A percentile compares a stretch with the other conserved stretches of the same genome.
These are phyloP conservation scores for Phoxinus dragarum DNA, from an alignment of 2,797 vertebrate genomes.

Conservation along the genomic window DNA sequence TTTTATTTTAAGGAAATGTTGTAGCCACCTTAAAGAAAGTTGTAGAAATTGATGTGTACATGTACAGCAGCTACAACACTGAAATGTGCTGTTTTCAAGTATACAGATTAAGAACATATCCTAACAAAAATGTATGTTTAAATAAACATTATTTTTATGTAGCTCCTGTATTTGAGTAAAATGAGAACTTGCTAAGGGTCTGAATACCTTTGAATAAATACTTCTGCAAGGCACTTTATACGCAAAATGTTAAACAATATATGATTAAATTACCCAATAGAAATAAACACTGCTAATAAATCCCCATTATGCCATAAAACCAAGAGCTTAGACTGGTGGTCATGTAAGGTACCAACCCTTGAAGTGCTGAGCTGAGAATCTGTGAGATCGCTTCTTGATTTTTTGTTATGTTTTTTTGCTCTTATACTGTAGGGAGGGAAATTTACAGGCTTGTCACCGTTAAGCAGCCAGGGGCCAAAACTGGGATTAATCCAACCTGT, in stretches of 20 bases:
- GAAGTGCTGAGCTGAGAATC: slow-evolving; percentile 74
- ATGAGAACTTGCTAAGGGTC: not conserved
- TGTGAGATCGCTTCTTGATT: slow-evolving; percentile 65
- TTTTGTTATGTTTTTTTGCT: slow-evolving; percentile 35
- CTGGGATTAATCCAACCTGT: slow-evolving; percentile 74
- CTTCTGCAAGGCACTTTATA: not conserved
- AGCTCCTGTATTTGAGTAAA: not conserved
- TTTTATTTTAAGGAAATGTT: not conserved
- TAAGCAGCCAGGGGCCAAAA: slow-evolving; percentile 71
- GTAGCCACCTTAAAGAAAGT: not conserved
- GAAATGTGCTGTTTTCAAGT: no score
- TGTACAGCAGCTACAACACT: not conserved
- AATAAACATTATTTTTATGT: no score
- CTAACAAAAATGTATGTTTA: no score
- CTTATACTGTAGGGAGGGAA: slow-evolving; percentile 66
- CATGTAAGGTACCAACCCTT: slow-evolving; percentile 67
- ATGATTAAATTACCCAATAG: not conserved
- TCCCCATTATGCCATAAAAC: not conserved
- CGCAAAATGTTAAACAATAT: not conserved
- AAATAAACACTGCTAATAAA: slow-evolving; percentile 6
- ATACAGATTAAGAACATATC: no score
- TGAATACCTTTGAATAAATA: not conserved
- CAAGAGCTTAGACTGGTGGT: slow-evolving; percentile 18
- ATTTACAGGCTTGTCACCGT: slow-evolving; percentile 77
- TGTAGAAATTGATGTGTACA: slow-evolving; percentile 1